Percentiles rank a stretch among this genome's conserved stretches.
Conservation (phyloP, 2,113 vertebrate genomes). For the Sakesphorus luctuosus region DNA sequence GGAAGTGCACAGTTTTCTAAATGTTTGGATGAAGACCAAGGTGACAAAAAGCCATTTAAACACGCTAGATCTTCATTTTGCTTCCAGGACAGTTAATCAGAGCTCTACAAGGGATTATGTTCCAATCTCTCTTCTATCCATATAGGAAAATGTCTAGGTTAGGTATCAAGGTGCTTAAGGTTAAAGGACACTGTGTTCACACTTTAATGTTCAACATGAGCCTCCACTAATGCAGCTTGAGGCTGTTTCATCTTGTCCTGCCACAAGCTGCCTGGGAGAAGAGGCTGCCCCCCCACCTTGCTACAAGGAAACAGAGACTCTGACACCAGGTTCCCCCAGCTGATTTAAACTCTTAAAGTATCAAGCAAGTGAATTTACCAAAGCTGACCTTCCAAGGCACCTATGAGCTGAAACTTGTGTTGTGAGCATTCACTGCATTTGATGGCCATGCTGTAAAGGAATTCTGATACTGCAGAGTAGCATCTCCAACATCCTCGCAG, state of each 20-base stretch:
- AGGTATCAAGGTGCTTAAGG: neutral
- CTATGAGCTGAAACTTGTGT: neutral
- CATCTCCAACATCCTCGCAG: neutral
- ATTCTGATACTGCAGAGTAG: neutral
- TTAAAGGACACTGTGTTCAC: neutral
- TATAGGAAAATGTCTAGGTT: neutral
- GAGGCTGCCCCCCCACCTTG: neutral
- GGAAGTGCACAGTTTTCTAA: neutral
- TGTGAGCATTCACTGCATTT: accelerated
- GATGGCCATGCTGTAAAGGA: neutral
- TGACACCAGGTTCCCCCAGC: neutral
- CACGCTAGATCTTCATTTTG: neutral
- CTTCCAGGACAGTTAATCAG: neutral
- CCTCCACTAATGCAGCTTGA: neutral
- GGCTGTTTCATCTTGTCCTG: neutral
- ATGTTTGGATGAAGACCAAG: neutral
- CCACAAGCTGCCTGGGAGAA: neutral
- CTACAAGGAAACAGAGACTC: neutral
- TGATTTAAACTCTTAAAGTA: neutral
- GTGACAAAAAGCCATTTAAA: neutral
- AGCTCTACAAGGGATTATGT: neutral
- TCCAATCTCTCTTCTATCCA: neutral
- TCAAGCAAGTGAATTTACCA: neutral
- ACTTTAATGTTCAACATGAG: neutral
- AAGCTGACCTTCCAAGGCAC: neutral